Base-by-base conservation (phyloP, 2,113 vertebrate genomes). In the Hippolais icterina region DNA sequence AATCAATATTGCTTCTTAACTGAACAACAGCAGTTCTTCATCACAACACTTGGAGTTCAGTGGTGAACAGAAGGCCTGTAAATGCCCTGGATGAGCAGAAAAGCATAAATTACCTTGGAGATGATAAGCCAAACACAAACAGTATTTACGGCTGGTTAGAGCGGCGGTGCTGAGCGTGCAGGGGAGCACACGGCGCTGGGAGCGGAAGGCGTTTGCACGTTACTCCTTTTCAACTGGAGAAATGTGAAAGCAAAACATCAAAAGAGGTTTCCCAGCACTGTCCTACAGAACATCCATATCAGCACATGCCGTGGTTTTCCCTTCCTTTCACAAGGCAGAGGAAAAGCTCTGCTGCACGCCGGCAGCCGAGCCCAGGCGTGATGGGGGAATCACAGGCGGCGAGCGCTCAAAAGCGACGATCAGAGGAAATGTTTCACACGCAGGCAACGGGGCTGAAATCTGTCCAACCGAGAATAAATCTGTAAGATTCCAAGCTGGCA, bases 381-480 rank as follows among this genome's bases (percentile, higher is more conserved):
- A 49, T 25, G n/a, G 27, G 60, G 76, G 69, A 83, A 77, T 87
- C 37, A 39, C 59, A 59, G 83, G 89, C 27, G 0, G 68, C 2
- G 1, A 60, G 64, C 11, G 6, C 89, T 95, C 83, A 22, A 47
- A 83, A 66, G 86, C 79, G 31, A 13, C 5, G 25, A 90, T 92
- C 95, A 91, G 81, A 92, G 83, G 86, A 92, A 89, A 87, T 59
- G 78, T 82, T 96, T 91, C 91, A 89, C 87, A 79, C 69, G 8
- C 89, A n/a, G 42, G 81, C 87, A n/a, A 72, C 10, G 0, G 87
- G 61, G 81, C 84, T 94, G 93, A 96, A 94, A 87, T 68, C 87
- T 44, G 11, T 84, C 96, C 93, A 93, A 11, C 78, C 15, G 89
- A 84, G 95, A 89, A 31, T 74, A 69, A 87, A 95, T 93, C 24